Base-by-base conservation (phyloP, 2,888 invertebrate species). In the Mythimna albipuncta region DNA sequence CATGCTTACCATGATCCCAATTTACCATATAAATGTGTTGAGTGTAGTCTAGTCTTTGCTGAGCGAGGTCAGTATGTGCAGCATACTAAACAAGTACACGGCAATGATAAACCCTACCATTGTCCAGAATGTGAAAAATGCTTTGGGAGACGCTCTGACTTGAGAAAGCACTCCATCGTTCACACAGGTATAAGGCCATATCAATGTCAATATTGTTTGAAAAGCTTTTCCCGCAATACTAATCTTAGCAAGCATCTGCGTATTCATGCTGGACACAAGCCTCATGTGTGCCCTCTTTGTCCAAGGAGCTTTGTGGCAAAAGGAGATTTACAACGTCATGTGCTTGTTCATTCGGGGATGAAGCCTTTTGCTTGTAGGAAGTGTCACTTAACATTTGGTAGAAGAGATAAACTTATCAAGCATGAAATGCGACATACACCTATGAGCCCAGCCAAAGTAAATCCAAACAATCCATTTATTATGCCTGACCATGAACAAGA, bases 171-270 rank as follows among this genome's bases (percentile, higher is more conserved):
- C 92, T 97, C 98, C 44, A 97, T 98, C 80, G 98, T 98, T 0
- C 98, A 98, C 85, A 97, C 98, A n/a, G 98, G 98, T 7, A 97
- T 97, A 62, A 97, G 98, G 81, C 98, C 98, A 0, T 98, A 97
- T 89, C 97, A 97, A 38, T 98, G 98, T 89, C 97, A 97, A 41
- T 97, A 97, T 81, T 98, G 98, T 88, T 96, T 97, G 52, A 98
- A 98, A 91, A 97, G 97, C 71, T 98, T 98, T 89, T 98, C 98
- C 6, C 95, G 98, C 38, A 98, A 98, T 84, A 98, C 98, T n/a
- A 98, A 98, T 91, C 94, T 98, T 57, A 98, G 98, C 72, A 98
- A 98, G 89, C 98, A 98, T 90, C 96, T 98, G 88, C 96, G 98
- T 70, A 98, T 98, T 62, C 98, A 98, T 92, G 97, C 97, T 52